A percentile compares a stretch with the other conserved stretches of the same genome.
Conservation (phyloP, 2,797 vertebrate genomes). For the Melanotaenia pygmaea region DNA sequence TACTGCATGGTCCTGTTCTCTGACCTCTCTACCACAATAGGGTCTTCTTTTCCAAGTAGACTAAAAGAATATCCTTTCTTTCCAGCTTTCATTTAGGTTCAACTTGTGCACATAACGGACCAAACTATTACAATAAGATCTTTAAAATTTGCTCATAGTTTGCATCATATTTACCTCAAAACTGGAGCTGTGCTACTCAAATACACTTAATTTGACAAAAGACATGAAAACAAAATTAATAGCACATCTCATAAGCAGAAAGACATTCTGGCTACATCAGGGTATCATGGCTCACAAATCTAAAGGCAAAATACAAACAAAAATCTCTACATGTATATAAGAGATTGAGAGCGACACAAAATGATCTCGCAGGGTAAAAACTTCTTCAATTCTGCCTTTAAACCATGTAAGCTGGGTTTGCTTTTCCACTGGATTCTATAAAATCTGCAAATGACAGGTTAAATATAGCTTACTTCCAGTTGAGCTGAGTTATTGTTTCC, state of each 20-base stretch:
- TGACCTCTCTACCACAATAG: neutral
- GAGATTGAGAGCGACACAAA: neutral
- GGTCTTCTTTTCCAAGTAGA: neutral
- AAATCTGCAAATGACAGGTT: slow-evolving; percentile 1
- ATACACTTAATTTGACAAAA: too few relatives aligned
- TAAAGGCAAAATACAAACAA: neutral
- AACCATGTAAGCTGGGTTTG: neutral
- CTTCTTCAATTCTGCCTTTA: neutral
- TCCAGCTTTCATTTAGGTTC: too few relatives aligned
- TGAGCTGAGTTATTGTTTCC: slow-evolving; percentile 3
- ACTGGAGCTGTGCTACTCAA: too few relatives aligned
- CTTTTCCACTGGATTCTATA: neutral
- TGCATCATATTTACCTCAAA: too few relatives aligned
- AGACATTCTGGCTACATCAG: too few relatives aligned
- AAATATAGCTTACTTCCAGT: neutral
- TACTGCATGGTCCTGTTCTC: neutral
- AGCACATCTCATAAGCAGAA: too few relatives aligned
- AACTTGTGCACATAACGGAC: too few relatives aligned
- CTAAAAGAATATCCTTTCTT: neutral
- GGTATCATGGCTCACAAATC: neutral
- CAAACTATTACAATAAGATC: too few relatives aligned
- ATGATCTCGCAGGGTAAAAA: neutral
- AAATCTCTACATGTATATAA: neutral
- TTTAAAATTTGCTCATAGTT: too few relatives aligned
- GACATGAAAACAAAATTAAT: too few relatives aligned